phyloP scores from a whole-genome alignment of 1,140 invertebrate genomes.

The Aradophagus sp. region DNA sequence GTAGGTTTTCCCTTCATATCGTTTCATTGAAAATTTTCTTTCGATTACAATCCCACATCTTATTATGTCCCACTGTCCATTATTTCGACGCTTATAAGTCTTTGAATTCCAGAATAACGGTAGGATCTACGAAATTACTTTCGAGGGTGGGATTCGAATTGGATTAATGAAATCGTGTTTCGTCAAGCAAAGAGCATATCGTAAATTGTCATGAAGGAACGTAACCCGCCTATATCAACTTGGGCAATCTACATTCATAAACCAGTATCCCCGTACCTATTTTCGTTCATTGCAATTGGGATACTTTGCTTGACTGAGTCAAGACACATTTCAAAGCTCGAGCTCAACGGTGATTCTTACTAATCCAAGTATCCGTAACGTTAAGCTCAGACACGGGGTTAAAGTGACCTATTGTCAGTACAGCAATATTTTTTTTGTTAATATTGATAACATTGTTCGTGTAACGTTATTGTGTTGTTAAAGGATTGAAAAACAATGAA shows the following conservation, averaged over 20 bases:
- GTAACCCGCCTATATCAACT: conserved; percentile 43
- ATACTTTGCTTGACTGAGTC: conserved; percentile 44
- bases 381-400: conserved; percentile 32
- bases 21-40: no score
- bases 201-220: conserved; percentile 53
- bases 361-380: conserved; percentile 37
- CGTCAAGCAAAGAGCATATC: conserved; percentile 54
- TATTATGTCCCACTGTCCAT: no score
- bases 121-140: conserved; percentile 52
- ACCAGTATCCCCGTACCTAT: conserved; percentile 39
- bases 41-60: no score
- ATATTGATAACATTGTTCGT: no score
- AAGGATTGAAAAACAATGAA: no score
- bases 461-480: no score
- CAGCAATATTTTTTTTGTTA: no score
- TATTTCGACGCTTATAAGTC: no score
- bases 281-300: conserved; percentile 43
- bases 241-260: conserved; percentile 54
- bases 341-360: conserved; percentile 42
- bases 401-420: no score
- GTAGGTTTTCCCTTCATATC: no score
- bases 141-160: conserved; percentile 37
- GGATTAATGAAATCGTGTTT: conserved; percentile 58
- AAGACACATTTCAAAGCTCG: conserved; percentile 24
- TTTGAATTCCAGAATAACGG: conserved; percentile 49